phyloP scores from a whole-genome alignment of 1,140 invertebrate genomes.

The Pseudomyrmex flavicornis region DNA sequence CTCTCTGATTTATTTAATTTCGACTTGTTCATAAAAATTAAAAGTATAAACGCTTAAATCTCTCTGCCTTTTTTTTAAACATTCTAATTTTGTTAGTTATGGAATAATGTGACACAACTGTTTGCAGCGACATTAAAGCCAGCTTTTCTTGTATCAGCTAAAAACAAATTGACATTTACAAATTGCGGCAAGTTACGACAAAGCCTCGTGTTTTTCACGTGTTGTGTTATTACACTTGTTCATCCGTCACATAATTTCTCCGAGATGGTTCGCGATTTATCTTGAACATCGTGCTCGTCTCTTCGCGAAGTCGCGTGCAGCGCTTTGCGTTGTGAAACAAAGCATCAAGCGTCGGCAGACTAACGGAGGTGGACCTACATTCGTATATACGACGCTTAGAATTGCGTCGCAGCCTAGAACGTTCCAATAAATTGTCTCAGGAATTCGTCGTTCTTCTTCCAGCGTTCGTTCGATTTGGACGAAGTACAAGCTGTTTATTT shows the following conservation, averaged over 20 bases:
- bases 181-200: constrained; percentile 10
- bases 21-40: too few relatives aligned
- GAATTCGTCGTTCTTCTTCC: constrained; percentile 53
- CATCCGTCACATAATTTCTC: constrained; percentile 22
- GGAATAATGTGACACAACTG: background rate
- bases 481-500: constrained; percentile 36
- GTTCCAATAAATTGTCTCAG: constrained; percentile 64
- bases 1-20: background rate
- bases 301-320: constrained; percentile 28
- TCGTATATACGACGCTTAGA: constrained; percentile 50
- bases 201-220: constrained; percentile 19
- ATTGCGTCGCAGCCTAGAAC: constrained; percentile 60
- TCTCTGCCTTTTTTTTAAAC: too few relatives aligned
- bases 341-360: constrained; percentile 37
- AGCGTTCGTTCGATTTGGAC: constrained; percentile 15
- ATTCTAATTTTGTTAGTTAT: constrained; percentile 10
- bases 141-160: background rate
- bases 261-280: background rate
- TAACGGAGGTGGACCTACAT: constrained; percentile 70
- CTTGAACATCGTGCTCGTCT: constrained; percentile 26
- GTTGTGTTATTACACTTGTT: constrained; percentile 11
- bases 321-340: constrained; percentile 35
- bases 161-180: constrained; percentile 24
- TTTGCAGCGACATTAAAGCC: background rate
- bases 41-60: too few relatives aligned